Base-by-base conservation (phyloP, 2,113 vertebrate species). In the Mastomys coucha region DNA sequence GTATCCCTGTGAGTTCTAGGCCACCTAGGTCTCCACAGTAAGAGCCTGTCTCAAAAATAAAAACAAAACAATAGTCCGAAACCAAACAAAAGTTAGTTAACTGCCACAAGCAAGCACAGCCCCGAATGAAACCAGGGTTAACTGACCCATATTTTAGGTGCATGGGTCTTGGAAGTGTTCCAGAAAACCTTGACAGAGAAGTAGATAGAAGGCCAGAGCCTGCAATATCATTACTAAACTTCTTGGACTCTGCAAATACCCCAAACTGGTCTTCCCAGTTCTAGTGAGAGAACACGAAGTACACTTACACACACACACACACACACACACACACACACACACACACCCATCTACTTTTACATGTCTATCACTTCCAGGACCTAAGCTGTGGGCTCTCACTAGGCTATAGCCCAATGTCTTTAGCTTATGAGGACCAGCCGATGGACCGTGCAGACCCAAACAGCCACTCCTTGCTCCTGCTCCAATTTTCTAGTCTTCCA, bases 191-290 rank as follows among this genome's bases (percentile, higher is more conserved):
- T 91, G 85, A 87, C 81, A 42, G 81, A 80, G 42, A 89, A 19
- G 33, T 53, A 26, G 49, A 78, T 5, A 77, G 65, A 97, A n/a
- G 58, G 53, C 45, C 69, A 31, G 11, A 26, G 24, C 60, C 70
- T 72, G 1, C 2, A 87, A 51, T 80, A 60, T 56, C 1, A 51
- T 63, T 93, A 65, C 75, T 93, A 63, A 94, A 94, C 49, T 95
- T 92, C 91, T 91, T 88, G 78, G 88, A 95, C 70, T 93, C 84
- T 75, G 80, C 67, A 97, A 96, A 97, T 98, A 97, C 58, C 90
- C 87, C 75, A 93, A 96, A 98, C 96, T 95, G 89, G 97, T 96
- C 96, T 72, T 96, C 95, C 96, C 80, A 85, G 94, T 97, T 97
- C 91, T 77, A 90, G 87, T 89, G 95, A 95, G 77, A 45, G 49